Conservation (phyloP, 2,797 vertebrate species). For the Threskiornis aethiopicus region DNA sequence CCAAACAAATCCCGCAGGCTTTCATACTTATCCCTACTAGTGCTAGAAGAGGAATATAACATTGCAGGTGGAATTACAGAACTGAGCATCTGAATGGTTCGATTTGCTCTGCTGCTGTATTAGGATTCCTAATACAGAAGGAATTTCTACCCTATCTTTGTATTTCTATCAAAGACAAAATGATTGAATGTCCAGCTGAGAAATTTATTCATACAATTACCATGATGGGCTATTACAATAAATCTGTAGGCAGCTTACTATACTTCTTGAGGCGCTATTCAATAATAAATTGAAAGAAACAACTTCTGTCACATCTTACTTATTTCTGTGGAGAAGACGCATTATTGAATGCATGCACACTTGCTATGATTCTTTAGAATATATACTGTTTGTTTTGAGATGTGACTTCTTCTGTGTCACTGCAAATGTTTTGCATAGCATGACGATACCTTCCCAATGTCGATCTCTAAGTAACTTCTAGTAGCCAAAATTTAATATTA, state of each 20-base stretch:
- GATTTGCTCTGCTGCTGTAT: not conserved
- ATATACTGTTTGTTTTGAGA: not conserved
- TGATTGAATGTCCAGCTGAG: constrained; percentile 48
- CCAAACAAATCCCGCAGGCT: not conserved
- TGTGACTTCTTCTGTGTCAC: not conserved
- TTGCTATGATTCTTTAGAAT: not conserved
- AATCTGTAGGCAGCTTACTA: constrained; percentile 42
- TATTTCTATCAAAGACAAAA: constrained; percentile 36
- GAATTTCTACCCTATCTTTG: not conserved
- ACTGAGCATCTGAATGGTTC: not conserved
- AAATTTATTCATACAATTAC: constrained; percentile 60
- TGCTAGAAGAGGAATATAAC: not conserved
- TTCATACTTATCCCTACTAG: not conserved
- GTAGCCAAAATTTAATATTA: not conserved
- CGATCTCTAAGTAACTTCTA: not conserved
- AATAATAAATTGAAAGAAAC: constrained; percentile 49
- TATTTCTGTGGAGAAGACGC: not conserved
- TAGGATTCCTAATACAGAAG: not conserved
- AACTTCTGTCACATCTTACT: not conserved
- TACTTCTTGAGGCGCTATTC: constrained; percentile 20
- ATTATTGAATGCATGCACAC: not conserved
- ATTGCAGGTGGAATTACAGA: not conserved
- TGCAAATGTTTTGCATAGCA: not conserved
- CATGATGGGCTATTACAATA: constrained; percentile 45
- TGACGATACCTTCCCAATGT: not conserved